Percentiles rank a stretch among this genome's conserved stretches.
phyloP scores from a whole-genome alignment of 2,888 invertebrate species.

The Meliscaeva auricollis region DNA sequence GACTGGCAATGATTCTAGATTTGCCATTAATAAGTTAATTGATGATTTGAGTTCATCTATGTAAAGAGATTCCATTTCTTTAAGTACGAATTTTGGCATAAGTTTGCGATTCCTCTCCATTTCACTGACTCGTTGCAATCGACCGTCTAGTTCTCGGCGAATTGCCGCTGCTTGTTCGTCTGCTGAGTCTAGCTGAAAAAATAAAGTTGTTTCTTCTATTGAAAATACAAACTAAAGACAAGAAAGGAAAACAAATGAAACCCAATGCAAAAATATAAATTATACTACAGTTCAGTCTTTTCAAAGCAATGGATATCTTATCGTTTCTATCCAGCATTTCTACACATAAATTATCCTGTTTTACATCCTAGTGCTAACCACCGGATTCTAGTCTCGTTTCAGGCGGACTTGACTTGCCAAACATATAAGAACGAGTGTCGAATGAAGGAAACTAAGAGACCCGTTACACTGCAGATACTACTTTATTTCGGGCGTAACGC shows the following conservation, averaged over 20 bases:
- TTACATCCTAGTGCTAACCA: no score
- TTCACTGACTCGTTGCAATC: slow-evolving; percentile 98
- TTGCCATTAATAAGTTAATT: slow-evolving; percentile 99
- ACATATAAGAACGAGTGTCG: no score
- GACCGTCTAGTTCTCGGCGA: slow-evolving; percentile 98
- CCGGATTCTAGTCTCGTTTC: no score
- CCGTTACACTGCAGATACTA: no score
- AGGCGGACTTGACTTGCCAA: no score
- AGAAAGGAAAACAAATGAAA: not conserved
- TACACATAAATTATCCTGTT: no score
- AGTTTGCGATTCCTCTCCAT: slow-evolving; percentile 99
- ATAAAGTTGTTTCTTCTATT: not conserved
- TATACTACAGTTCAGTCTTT: no score
- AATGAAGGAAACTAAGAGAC: no score
- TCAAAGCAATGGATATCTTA: no score
- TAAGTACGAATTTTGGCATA: slow-evolving; percentile 99
- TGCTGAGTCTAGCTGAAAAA: slow-evolving; percentile 95
- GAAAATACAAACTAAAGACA: not conserved
- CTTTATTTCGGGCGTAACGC: no score
- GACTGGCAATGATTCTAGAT: slow-evolving; percentile 99
- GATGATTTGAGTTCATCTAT: slow-evolving; percentile 99
- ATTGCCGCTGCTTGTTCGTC: slow-evolving; percentile 99
- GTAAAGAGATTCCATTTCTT: slow-evolving; percentile 99
- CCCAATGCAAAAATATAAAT: no score
- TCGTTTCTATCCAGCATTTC: no score